Evolutionary conservation across 2,113 vertebrate species (phyloP), one percentile per base, ranked within the genome.

Genomic region (Dascyllus trimaculatus): DNA sequence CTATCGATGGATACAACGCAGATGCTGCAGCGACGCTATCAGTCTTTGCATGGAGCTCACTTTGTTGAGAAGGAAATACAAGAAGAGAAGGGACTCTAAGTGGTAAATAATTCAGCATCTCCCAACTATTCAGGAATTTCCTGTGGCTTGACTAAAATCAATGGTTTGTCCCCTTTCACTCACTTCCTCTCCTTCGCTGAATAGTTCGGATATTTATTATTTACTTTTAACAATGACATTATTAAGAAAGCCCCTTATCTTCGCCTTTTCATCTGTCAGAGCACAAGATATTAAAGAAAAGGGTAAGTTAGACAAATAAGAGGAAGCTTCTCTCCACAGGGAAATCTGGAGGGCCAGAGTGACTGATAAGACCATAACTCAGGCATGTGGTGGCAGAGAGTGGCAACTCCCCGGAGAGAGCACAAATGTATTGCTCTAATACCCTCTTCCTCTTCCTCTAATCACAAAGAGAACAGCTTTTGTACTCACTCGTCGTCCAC

Each of bases 401-500:
- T 75, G 85, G 79, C 65, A 85, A 66, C 66, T 64, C 78, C 74
- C 58, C 35, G 4, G 71, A 67, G 70, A 40, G 68, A 79, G 52
- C 19, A 43, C 9, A 74, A 40, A 69, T 76, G 68, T 71, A 90
- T 69, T 85, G 63, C 59, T 26, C 53, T 66, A 78, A 81, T 77
- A 70, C 64, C 52, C 65, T 26, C 49, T 70, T 46, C 25, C 58
- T 66, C 59, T 59, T 75, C 11, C 54, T 68, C 45, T 75, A 68
- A 85, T 87, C 66, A 84, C 45, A 65, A 1, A 56, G 7, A 51
- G 22, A 11, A 7, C 6, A 58, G 48, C 48, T 40, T 78, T 73
- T 71, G 11, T 88, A 97, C 98, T 92, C 91, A 99, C 98, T 85
- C 93, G 60, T 99, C 98, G 87, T 98, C 96, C 11, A 99, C 96